These are phyloP conservation scores for Anthrax anthrax DNA, from an alignment of 2,888 invertebrate genomes.

Conservation along the genomic window DNA sequence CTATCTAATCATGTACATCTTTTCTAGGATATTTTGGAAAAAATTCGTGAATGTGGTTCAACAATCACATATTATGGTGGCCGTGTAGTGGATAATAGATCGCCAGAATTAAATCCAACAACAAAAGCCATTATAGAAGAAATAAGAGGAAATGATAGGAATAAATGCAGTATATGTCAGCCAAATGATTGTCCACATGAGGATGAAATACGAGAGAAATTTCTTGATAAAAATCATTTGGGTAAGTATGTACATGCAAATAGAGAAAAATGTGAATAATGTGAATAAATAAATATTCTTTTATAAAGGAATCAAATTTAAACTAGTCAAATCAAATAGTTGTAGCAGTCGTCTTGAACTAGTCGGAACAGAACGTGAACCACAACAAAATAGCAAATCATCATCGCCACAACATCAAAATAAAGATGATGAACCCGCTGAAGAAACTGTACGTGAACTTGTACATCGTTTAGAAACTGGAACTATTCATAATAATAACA, in stretches of 20 bases:
- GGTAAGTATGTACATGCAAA: not conserved
- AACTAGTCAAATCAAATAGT: slow-evolving; percentile 71
- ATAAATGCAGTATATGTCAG: slow-evolving; percentile 32
- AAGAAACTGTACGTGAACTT: slow-evolving; percentile 30
- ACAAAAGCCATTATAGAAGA: slow-evolving; percentile 62
- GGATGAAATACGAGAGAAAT: slow-evolving; percentile 14
- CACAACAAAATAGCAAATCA: too few relatives aligned
- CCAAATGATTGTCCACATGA: slow-evolving; percentile 19
- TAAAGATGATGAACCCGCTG: not conserved
- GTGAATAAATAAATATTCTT: too few relatives aligned
- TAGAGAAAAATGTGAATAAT: too few relatives aligned
- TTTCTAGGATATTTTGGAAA: slow-evolving; percentile 55
- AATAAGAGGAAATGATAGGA: slow-evolving; percentile 34
- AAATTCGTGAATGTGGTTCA: slow-evolving; percentile 79
- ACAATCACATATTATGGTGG: slow-evolving; percentile 82
- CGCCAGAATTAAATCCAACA: slow-evolving; percentile 49
- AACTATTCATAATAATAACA: slow-evolving; percentile 15
- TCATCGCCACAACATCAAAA: not conserved
- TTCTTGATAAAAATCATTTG: slow-evolving; percentile 5
- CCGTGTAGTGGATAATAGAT: slow-evolving; percentile 56
- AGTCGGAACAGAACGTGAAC: slow-evolving; percentile 48
- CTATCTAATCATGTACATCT: slow-evolving; percentile 1
- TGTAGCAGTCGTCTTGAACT: slow-evolving; percentile 71
- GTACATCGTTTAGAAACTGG: slow-evolving; percentile 30
- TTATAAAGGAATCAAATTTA: slow-evolving; percentile 52